These are phyloP conservation scores for Bellardia bayeri DNA, from an alignment of 2,888 invertebrate genomes.

Conservation along the genomic window DNA sequence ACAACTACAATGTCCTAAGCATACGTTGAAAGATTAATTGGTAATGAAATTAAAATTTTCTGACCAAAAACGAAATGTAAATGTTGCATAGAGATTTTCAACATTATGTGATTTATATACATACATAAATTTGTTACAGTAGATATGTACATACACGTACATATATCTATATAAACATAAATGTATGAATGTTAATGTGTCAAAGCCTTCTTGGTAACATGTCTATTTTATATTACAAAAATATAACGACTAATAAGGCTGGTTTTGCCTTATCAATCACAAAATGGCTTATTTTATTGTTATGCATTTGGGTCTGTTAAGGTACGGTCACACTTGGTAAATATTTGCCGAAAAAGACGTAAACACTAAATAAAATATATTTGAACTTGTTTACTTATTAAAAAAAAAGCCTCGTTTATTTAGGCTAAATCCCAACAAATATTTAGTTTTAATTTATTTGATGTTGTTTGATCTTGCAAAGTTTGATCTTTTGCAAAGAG, in stretches of 20 bases:
- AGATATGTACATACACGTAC: no score
- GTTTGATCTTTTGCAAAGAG: no score
- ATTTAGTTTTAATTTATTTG: no score
- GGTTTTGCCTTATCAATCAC: neutral
- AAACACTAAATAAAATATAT: no score
- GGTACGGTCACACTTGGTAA: neutral
- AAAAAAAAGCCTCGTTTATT: no score
- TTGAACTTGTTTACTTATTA: no score
- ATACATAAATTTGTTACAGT: neutral
- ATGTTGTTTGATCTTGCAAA: no score
- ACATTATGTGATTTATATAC: conserved; percentile 42
- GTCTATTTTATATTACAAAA: neutral
- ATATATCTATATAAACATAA: neutral
- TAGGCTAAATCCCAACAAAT: no score
- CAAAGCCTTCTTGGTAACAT: neutral
- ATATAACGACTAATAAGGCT: neutral
- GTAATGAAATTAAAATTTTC: conserved; percentile 70
- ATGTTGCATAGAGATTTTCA: conserved; percentile 34
- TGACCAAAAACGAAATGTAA: conserved; percentile 57
- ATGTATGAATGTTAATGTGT: neutral
- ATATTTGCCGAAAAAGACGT: no score
- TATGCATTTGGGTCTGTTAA: neutral
- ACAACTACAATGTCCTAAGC: conserved; percentile 59
- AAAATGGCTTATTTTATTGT: neutral
- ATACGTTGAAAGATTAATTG: conserved; percentile 73